Base-by-base conservation (phyloP, 2,797 vertebrate species). In the Gouania willdenowi region DNA sequence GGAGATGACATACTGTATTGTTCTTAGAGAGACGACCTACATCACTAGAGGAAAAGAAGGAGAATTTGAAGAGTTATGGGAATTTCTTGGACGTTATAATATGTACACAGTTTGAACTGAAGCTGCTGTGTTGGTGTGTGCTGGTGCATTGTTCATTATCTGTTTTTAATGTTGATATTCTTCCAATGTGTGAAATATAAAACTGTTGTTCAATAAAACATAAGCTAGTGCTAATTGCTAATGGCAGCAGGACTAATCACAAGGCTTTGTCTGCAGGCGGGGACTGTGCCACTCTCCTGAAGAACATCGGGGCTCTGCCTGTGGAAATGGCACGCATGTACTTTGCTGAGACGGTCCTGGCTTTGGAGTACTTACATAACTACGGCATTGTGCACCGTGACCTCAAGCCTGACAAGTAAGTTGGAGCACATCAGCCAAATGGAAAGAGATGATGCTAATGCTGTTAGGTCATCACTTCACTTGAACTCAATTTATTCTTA, bases 361-460 rank as follows among this genome's bases (percentile, higher is more conserved):
- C 93, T 0, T 77, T 95, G 0, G 93, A 95, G 62, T 95, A 95
- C 43, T 73, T 94, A 10, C 93, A 95, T 77, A 95, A 95, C 72
- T 95, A 95, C 0, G 93, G 92, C 45, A 92, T 94, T 0, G 93
- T 95, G 8, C 93, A 94, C 60, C 89, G 93, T 0, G 93, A 95
- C 64, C 92, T 95, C 64, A 95, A 95, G 55, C 93, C 93, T 2
- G 93, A 95, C 87, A 95, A 95, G 93, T 95, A 78, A 72, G 90
- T 44, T 2, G 0, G 5, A 13, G 6, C 19, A 19, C 18, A 5
- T n/a, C 18, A 5, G 18, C 19, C 18, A 5, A 18, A 5, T 18
- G 5, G 18, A 3, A 18, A 20, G 19, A 6, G 6, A 20, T 6
- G 20, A 20, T 5, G 19, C 6, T 4, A 1, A 6, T 19, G 6